Base-by-base conservation (phyloP, 2,888 invertebrate species). In the Baccha elongata region DNA sequence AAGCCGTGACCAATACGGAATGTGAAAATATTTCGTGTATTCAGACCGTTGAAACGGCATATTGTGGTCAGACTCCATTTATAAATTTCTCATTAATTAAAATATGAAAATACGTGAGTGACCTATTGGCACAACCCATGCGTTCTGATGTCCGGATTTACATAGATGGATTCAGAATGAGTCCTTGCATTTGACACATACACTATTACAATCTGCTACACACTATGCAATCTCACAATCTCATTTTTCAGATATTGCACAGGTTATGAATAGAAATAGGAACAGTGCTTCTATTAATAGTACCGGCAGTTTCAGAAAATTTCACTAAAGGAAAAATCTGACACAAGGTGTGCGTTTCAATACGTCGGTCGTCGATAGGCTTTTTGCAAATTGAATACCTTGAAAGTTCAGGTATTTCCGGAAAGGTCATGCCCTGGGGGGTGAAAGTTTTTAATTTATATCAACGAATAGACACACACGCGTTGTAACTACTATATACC, bases 11-110 rank as follows among this genome's bases (percentile, higher is more conserved):
- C 26, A 26, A 26, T 26, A 26, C 26, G 26, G 3, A 26, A 26
- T 4, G 6, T 6, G 26, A 26, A 26, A 26, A 26, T 6, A 3
- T 4, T 26, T 4, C 1, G n/a, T n/a, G n/a, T n/a, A n/a, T n/a
- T n/a, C n/a, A n/a, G n/a, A n/a, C n/a, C n/a, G n/a, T n/a, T n/a
- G n/a, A n/a, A n/a, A n/a, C n/a, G n/a, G n/a, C n/a, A n/a, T 10
- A 50, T 21, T 71, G 29, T 32, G 44, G 62, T 44, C 44, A 15
- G 32, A 11, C 21, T 17, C 19, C 42, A 35, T 23, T 10, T 23
- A 26, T 48, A 32, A n/a, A 40, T n/a, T 58, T 67, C 42, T 32
- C 58, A 67, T 58, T 67, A 58, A 74, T 67, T 67, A 67, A 74
- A 60, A 60, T 52, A 29, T 48, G 21, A 65, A 19, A 37, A 37